Conservation (phyloP, 1,140 invertebrate species). For the Cephus cinctus region DNA sequence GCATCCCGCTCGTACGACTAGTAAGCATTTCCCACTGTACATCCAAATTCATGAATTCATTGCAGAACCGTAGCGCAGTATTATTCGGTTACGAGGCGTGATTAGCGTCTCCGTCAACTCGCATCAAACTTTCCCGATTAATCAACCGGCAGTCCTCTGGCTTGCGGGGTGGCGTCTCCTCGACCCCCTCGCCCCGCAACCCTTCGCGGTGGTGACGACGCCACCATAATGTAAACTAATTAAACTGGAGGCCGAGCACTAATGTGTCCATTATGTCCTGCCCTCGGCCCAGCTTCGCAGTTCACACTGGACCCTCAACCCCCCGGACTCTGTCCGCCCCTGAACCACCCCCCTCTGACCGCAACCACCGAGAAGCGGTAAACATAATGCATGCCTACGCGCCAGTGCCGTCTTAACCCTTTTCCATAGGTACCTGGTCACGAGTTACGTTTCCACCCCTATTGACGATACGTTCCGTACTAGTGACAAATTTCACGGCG, state of each 20-base stretch:
- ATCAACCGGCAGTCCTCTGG: slow-evolving; percentile 31
- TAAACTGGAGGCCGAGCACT: slow-evolving; percentile 48
- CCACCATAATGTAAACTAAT: slow-evolving; percentile 53
- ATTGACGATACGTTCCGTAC: too few relatives aligned
- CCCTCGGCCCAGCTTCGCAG: slow-evolving; percentile 29
- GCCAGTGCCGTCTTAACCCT: background rate
- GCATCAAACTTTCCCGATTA: slow-evolving; percentile 53
- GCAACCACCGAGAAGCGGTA: background rate
- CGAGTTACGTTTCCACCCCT: too few relatives aligned
- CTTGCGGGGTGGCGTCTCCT: background rate
- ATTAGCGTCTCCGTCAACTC: slow-evolving; percentile 50
- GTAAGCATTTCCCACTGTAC: too few relatives aligned
- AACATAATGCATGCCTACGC: too few relatives aligned
- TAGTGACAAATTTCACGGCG: too few relatives aligned
- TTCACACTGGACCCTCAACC: slow-evolving; percentile 30
- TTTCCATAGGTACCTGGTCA: too few relatives aligned
- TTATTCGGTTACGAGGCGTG: slow-evolving; percentile 47
- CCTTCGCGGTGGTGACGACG: slow-evolving; percentile 43
- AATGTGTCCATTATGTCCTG: slow-evolving; percentile 51
- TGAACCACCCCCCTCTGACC: background rate
- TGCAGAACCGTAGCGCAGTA: too few relatives aligned
- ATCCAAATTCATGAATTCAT: too few relatives aligned
- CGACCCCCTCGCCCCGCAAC: slow-evolving; percentile 16
- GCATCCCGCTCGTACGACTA: too few relatives aligned
- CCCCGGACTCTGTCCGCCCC: slow-evolving; percentile 2